Evolutionary conservation across 2,113 vertebrate species (phyloP).

Genomic region (Charina bottae): DNA sequence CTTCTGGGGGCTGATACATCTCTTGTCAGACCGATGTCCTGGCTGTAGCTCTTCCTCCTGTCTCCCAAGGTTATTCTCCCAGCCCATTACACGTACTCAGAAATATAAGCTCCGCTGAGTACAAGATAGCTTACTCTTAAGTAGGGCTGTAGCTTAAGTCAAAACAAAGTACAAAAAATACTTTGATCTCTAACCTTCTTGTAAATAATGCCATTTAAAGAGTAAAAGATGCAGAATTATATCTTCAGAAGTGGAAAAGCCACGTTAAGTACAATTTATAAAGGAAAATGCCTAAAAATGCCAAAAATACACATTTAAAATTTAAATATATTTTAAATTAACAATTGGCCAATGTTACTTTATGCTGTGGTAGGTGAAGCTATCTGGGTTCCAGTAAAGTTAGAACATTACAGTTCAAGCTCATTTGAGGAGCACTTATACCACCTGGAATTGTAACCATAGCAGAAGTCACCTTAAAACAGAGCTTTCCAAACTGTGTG

Average conservation of each 20-base stretch:
- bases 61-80: not conserved
- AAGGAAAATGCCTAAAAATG: conserved; percentile 16
- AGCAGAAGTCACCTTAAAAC: conserved; percentile 34
- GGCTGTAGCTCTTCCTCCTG: not conserved
- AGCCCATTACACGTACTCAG: not conserved
- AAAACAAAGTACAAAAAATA: not conserved
- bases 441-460: conserved; percentile 39
- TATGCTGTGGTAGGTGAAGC: not conserved
- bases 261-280: not conserved
- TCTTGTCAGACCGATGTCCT: not conserved
- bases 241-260: not conserved
- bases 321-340: conserved; percentile 22
- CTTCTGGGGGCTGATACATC: not conserved
- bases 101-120: not conserved
- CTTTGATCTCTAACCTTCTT: not conserved
- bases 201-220: not conserved
- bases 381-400: conserved; percentile 43
- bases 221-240: not conserved
- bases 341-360: not conserved
- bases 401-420: conserved; percentile 34
- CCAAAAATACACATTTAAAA: not conserved
- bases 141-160: not conserved
- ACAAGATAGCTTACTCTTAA: not conserved
- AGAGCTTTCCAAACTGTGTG: too few relatives aligned
- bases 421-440: not conserved